A percentile compares a stretch with the other conserved stretches of the same genome.
phyloP scores from a whole-genome alignment of 2,113 vertebrate species.

The Campylomormyrus tamandua region DNA sequence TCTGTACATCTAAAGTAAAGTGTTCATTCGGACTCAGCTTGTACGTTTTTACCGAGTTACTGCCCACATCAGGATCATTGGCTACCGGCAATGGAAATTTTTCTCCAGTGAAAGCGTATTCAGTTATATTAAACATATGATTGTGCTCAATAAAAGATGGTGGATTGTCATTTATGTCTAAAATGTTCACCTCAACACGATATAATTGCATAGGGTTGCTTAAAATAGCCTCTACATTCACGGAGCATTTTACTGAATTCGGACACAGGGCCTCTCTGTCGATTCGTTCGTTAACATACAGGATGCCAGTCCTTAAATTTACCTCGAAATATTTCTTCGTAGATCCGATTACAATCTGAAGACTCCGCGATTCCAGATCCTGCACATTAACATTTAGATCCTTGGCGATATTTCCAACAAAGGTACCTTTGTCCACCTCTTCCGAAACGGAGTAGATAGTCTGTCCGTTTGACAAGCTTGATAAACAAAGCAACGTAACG shows the following conservation, averaged over 20 bases:
- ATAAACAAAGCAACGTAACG: neutral
- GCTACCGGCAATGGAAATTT: neutral
- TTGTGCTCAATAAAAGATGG: neutral
- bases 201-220: neutral
- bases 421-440: conserved; percentile 35
- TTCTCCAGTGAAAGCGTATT: neutral
- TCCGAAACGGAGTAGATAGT: neutral
- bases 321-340: neutral
- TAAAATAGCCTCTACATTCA: neutral
- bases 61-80: neutral
- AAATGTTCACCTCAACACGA: neutral
- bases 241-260: neutral
- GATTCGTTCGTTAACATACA: neutral
- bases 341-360: neutral
- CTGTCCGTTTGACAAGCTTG: neutral
- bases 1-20: neutral
- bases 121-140: neutral
- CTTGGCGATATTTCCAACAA: conserved; percentile 24
- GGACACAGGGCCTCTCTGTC: neutral
- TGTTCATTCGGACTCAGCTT: neutral
- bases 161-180: neutral
- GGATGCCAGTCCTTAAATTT: neutral
- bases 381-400: conserved; percentile 62
- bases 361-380: neutral
- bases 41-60: neutral